Evolutionary conservation across 1,140 invertebrate genomes (phyloP).

Genomic region (Venturia canescens): DNA sequence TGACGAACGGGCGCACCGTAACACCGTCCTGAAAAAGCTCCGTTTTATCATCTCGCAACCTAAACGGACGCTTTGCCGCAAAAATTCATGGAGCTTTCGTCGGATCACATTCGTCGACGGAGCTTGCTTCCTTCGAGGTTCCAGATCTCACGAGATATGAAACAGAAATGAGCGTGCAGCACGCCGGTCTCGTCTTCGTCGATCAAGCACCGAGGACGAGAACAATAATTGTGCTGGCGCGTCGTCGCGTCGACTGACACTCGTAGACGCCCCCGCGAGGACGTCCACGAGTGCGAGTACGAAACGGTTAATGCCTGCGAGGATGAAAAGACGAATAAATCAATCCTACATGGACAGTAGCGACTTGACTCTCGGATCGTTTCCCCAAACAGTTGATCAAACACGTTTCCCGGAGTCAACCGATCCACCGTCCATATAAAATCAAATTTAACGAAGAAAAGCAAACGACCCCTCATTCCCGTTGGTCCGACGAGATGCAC

Average conservation of each 20-base stretch:
- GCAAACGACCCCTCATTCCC: not conserved
- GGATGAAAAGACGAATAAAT: conserved; percentile 1
- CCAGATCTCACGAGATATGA: too few species aligned
- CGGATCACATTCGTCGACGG: too few species aligned
- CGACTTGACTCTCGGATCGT: conserved; percentile 5
- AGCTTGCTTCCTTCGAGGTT: too few species aligned
- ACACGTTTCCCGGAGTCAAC: conserved; percentile 6
- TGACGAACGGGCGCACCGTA: too few species aligned
- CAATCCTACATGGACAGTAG: not conserved
- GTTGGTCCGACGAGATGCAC: not conserved
- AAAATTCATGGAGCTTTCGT: too few species aligned
- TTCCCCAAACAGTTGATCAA: conserved; percentile 23
- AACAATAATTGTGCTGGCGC: not conserved
- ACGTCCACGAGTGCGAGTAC: conserved; percentile 41
- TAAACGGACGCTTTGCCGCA: not conserved
- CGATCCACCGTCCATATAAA: conserved; percentile 20
- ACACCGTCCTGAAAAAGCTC: too few species aligned
- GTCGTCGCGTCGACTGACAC: conserved; percentile 13
- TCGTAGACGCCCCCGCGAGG: conserved; percentile 43
- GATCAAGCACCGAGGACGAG: too few species aligned
- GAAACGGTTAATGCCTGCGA: not conserved
- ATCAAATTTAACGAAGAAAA: too few species aligned
- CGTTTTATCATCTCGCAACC: too few species aligned
- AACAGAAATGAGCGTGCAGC: too few species aligned
- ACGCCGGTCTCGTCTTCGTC: too few species aligned